Percentiles rank a stretch among this genome's conserved stretches.
These are phyloP conservation scores for Papilio xuthus DNA, from an alignment of 1,140 invertebrate genomes.

Conservation along the genomic window DNA sequence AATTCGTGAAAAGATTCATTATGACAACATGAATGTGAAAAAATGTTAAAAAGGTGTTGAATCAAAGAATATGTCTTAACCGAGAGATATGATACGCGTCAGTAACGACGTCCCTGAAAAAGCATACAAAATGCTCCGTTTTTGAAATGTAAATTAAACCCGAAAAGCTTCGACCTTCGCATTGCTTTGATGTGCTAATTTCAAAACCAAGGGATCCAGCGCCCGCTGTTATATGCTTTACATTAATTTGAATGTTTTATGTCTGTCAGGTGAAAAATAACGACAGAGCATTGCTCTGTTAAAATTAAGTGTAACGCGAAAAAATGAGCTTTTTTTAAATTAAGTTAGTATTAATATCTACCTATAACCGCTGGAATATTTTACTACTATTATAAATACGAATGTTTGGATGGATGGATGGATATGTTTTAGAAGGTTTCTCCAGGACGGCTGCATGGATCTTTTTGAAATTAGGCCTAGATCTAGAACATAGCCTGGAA, in stretches of 20 bases:
- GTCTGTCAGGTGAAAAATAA: slow-evolving; percentile 29
- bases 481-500: no score
- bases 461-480: no score
- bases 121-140: slow-evolving; percentile 35
- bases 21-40: background rate
- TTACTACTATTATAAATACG: no score
- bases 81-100: background rate
- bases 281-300: background rate
- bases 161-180: slow-evolving; percentile 34
- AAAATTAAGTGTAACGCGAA: background rate
- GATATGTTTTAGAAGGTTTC: no score
- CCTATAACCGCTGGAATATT: background rate
- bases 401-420: no score
- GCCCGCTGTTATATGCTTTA: slow-evolving; percentile 30
- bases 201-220: slow-evolving; percentile 18
- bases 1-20: no score
- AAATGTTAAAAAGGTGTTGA: background rate
- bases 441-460: no score
- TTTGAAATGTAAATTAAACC: slow-evolving; percentile 38
- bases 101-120: slow-evolving; percentile 25
- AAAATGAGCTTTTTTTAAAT: background rate
- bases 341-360: background rate
- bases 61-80: background rate
- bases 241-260: slow-evolving; percentile 37
- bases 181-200: slow-evolving; percentile 38